Conservation (phyloP, 2,797 vertebrate genomes). For the Muscicapa comitata region DNA sequence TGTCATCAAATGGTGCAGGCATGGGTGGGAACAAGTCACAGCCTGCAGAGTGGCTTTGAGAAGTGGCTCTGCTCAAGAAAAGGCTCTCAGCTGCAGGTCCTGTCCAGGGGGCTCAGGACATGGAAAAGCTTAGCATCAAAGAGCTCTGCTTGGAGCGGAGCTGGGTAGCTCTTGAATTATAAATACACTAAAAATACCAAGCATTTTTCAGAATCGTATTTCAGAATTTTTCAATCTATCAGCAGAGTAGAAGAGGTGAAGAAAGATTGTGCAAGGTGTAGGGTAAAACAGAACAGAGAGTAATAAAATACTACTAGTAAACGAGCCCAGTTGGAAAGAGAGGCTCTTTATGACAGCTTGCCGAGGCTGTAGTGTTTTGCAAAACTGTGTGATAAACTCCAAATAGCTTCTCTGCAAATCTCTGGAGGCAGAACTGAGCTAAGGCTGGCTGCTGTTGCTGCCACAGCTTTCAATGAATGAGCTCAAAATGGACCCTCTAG, state of each 20-base stretch:
- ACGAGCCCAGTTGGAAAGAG: conserved; percentile 48
- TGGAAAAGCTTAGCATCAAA: conserved; percentile 15
- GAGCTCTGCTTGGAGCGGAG: neutral
- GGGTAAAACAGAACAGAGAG: conserved; percentile 42
- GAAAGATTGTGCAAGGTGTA: conserved; percentile 48
- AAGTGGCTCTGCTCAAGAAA: neutral
- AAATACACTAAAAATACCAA: conserved; percentile 57
- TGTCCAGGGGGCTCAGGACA: neutral
- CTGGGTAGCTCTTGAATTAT: conserved; percentile 35
- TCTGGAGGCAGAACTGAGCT: conserved; percentile 60
- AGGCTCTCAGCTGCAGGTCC: neutral
- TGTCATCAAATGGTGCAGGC: neutral
- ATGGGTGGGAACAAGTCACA: neutral
- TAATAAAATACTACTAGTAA: conserved; percentile 55
- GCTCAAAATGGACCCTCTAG: conserved; percentile 61
- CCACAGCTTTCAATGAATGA: conserved; percentile 66
- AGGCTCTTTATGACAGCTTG: conserved; percentile 51
- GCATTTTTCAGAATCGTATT: conserved; percentile 26
- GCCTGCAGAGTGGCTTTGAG: neutral
- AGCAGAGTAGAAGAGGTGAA: neutral
- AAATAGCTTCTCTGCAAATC: conserved; percentile 65
- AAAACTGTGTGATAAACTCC: conserved; percentile 67
- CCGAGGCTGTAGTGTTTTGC: conserved; percentile 44
- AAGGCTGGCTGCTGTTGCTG: conserved; percentile 56
- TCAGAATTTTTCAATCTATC: conserved; percentile 43